A percentile compares a stretch with the other conserved stretches of the same genome.
Conservation (phyloP, 2,113 vertebrate genomes). For the Phyllopteryx taeniolatus region DNA sequence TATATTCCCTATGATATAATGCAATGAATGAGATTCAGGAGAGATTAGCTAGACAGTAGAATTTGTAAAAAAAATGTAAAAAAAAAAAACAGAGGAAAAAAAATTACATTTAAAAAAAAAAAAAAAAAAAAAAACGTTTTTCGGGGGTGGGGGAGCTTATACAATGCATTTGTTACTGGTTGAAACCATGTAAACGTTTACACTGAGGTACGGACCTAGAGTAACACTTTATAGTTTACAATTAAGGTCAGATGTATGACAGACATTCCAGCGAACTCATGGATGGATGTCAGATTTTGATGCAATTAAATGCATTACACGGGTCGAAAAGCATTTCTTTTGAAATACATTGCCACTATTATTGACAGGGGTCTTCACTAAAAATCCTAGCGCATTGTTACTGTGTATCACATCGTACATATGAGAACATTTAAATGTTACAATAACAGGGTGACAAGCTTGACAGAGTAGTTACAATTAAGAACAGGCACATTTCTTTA, state of each 20-base stretch:
- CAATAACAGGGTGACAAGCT: conserved; percentile 11
- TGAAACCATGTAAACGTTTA: conserved; percentile 33
- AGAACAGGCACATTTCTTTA: conserved; percentile 13
- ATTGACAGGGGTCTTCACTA: conserved; percentile 28
- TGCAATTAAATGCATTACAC: conserved; percentile 45
- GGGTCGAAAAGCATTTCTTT: conserved; percentile 23
- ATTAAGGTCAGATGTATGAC: conserved; percentile 26
- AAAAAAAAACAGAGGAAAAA: background rate
- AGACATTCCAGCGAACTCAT: conserved; percentile 52
- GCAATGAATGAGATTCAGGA: conserved; percentile 21
- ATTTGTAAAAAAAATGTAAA: conserved; percentile 28
- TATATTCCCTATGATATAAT: conserved; percentile 28
- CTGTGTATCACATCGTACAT: conserved; percentile 13
- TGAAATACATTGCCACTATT: conserved; percentile 28
- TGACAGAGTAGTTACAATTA: conserved; percentile 22
- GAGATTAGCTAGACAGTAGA: conserved; percentile 22
- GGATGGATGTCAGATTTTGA: conserved; percentile 42
- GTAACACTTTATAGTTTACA: conserved; percentile 60
- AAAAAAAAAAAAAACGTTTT: background rate
- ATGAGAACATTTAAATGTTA: conserved; percentile 23
- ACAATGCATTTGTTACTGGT: conserved; percentile 38
- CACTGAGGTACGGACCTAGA: conserved; percentile 40
- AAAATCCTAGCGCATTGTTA: conserved; percentile 43
- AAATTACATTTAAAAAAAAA: background rate
- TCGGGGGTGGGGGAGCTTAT: conserved; percentile 8